These are phyloP conservation scores for Steinernema carpocapsae DNA, from an alignment of 2,888 invertebrate genomes.

Conservation along the genomic window DNA sequence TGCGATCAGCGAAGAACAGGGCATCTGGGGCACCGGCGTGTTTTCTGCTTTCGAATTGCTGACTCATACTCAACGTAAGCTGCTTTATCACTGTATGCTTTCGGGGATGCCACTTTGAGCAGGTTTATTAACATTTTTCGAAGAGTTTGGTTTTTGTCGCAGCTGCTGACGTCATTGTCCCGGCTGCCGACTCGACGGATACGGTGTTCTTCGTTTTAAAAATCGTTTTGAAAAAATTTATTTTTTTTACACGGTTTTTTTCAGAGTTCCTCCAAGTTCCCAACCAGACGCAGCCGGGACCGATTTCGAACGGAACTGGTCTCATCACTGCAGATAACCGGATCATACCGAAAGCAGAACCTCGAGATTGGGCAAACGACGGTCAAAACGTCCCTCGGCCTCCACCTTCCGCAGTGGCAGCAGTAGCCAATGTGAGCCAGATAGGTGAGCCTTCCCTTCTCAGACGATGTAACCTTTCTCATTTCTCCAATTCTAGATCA, in stretches of 20 bases:
- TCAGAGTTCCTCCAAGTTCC: conserved; percentile 18
- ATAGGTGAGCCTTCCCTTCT: background rate
- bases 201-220: no score
- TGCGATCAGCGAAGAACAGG: conserved; percentile 77
- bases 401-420: conserved; percentile 12
- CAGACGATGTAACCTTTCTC: no score
- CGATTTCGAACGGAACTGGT: conserved; percentile 10
- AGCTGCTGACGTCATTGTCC: no score
- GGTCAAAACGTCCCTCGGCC: background rate
- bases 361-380: background rate
- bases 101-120: no score
- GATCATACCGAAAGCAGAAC: conserved; percentile 7
- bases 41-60: conserved; percentile 99
- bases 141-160: no score
- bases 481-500: background rate
- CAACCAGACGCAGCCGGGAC: background rate
- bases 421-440: conserved; percentile 16
- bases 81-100: background rate
- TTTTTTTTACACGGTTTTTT: background rate
- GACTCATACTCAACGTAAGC: conserved; percentile 92
- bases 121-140: no score
- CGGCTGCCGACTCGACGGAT: no score
- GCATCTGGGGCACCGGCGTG: conserved; percentile 98
- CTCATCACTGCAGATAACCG: background rate
- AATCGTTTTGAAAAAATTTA: no score